Evolutionary conservation across 2,888 invertebrate species (phyloP), one percentile per base, ranked within the genome.

Genomic region (Campopleginae sp.): DNA sequence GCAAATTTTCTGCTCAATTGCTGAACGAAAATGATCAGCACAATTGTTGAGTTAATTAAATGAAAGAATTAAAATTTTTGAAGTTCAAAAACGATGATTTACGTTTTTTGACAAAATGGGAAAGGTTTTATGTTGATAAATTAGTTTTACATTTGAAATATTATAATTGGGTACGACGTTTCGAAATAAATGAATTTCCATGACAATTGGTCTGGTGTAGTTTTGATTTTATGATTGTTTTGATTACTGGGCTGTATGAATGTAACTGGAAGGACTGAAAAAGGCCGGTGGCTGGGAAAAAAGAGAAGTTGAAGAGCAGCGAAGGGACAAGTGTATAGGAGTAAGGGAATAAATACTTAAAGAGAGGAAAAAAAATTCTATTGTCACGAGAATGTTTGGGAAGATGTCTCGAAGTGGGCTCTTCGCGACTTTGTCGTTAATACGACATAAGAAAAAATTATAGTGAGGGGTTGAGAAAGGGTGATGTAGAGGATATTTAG

Each of bases 361-460:
- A 88, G 88, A 89, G 88, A 87, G 74, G 44, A 85, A 65, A 87
- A 87, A 83, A 83, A 71, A 72, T 58, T 23, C 54, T 71, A 86
- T 83, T 86, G 80, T 86, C 80, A 80, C 72, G 78, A 75, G 74
- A 87, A 90, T 89, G 88, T 89, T 91, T 89, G 88, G 87, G 86
- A 88, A 84, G 86, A 90, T 88, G 88, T 88, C 85, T 83, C 88
- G 83, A 68, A 86, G 75, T 77, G 80, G 84, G 86, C 82, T 83
- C 83, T 78, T 83, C 83, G 82, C 87, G 84, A 86, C 86, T 88
- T 82, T 82, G 87, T 90, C 91, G 91, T 92, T 91, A 91, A 91
- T 91, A 89, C 87, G 88, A 90, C 89, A 90, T 90, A 90, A 91
- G 89, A 88, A 87, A 89, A 87, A 88, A 87, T 61, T 83, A n/a